These are phyloP conservation scores for Vombatus ursinus DNA, from an alignment of 2,113 vertebrate species.

Conservation along the genomic window DNA sequence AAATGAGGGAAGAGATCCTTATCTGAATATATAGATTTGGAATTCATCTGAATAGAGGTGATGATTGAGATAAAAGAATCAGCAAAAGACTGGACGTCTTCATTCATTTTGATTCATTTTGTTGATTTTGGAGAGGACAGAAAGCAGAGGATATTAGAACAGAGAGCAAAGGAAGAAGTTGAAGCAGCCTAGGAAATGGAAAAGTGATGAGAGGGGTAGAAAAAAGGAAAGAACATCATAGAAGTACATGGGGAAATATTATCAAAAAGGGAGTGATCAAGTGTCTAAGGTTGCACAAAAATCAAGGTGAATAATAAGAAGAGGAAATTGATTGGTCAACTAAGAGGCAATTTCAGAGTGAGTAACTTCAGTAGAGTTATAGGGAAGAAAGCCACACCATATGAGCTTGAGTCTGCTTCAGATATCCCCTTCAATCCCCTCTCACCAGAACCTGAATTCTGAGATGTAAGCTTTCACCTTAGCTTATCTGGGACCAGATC, in stretches of 20 bases:
- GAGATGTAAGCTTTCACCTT: not conserved
- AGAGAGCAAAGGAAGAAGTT: not conserved
- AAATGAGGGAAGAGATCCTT: not conserved
- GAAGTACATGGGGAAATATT: not conserved
- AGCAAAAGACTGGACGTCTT: not conserved
- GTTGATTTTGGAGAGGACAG: accelerated
- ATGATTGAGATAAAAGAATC: not conserved
- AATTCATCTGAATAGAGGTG: not conserved
- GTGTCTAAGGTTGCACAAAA: not conserved
- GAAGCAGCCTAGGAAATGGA: not conserved
- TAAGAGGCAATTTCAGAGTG: not conserved
- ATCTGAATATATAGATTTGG: not conserved
- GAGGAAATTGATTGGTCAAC: not conserved
- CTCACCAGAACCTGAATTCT: not conserved
- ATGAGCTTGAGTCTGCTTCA: not conserved
- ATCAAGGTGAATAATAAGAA: not conserved
- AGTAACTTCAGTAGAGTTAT: not conserved
- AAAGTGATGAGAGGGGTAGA: not conserved
- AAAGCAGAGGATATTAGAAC: not conserved
- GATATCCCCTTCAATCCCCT: not conserved
- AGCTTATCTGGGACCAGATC: not conserved
- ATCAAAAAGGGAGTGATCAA: not conserved
- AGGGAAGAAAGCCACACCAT: not conserved
- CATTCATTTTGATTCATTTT: no score
- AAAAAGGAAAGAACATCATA: not conserved